phyloP scores from a whole-genome alignment of 2,113 vertebrate species.

The Scartelaos histophorus region DNA sequence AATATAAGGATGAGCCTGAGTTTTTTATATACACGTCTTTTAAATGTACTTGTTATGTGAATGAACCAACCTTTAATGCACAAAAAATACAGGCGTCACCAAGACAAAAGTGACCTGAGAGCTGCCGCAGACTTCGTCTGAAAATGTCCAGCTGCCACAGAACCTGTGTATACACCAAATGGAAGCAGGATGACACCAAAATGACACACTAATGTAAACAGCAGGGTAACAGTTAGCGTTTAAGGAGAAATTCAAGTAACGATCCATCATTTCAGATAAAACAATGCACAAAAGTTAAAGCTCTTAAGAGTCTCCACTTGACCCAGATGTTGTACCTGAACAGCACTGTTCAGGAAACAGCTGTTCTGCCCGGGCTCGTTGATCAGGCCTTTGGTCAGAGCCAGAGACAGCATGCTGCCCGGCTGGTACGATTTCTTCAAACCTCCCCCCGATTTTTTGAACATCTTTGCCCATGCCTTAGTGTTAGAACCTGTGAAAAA shows the following conservation, averaged over 20 bases:
- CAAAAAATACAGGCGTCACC: constrained; percentile 98
- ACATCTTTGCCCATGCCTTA: constrained; percentile 96
- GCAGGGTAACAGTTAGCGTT: neutral
- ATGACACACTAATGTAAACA: neutral
- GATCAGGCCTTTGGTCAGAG: constrained; percentile 93
- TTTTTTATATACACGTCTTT: neutral
- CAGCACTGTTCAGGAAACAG: constrained; percentile 98
- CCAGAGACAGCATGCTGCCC: constrained; percentile 93
- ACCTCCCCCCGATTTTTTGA: constrained; percentile 88
- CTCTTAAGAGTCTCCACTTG: neutral
- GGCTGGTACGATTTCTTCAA: constrained; percentile 93
- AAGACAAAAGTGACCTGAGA: constrained; percentile 93
- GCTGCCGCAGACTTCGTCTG: constrained; percentile 90
- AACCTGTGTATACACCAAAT: constrained; percentile 76
- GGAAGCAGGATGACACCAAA: neutral
- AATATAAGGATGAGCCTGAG: neutral
- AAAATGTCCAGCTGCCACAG: constrained; percentile 99
- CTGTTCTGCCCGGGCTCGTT: constrained; percentile 98
- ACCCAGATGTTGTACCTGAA: constrained; percentile 82
- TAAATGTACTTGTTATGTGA: neutral
- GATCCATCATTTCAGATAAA: neutral
- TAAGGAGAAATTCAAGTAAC: neutral
- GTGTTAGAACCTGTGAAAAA: constrained; percentile 60
- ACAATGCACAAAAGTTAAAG: neutral
- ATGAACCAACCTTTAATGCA: constrained; percentile 88